Base-by-base conservation (phyloP, 2,113 vertebrate species). In the Charina bottae region DNA sequence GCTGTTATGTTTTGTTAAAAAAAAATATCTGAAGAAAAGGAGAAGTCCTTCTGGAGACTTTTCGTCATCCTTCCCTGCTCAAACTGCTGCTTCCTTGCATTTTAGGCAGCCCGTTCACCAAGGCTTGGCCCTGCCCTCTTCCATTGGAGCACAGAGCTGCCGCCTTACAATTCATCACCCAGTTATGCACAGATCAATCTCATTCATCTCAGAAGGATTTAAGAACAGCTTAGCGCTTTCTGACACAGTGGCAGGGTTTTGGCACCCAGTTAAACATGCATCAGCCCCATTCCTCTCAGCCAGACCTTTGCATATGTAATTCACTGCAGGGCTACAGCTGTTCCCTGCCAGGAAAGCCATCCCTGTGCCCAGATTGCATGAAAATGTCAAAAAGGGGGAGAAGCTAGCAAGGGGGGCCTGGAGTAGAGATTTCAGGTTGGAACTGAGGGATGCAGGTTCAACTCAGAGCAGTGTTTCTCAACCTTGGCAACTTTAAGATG, bases 281-380 rank as follows among this genome's bases (percentile, higher is more conserved):
- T 89, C 83, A 92, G 56, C 83, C 21, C 68, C 56, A 84, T 92
- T 92, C 88, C 58, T 89, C 91, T 92, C 68, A 83, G 68, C 33
- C 59, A 72, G 56, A 83, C 87, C 54, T 92, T 33, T 53, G 58
- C 49, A n/a, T 58, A 62, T 19, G 56, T 62, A 89, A 92, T 88
- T 92, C 91, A 89, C 12, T 84, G 68, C 72, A 62, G 56, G 28
- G 46, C 46, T 26, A 53, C 56, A 92, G 64, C 78, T 33, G 5
- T 58, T n/a, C n/a, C 33, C 64, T n/a, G 54, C 87, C 15, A 33
- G 37, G 23, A 54, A 4, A 89, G 28, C 33, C 86, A 83, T 88
- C 10, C 11, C 6, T 37, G 60, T 60, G 58, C 26, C 86, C 24
- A 17, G 12, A 59, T 37, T 78, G 26, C 4, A 78, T 78, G 62